Evolutionary conservation across 2,797 vertebrate species (phyloP).

Genomic region (Hephaestus fuliginosus): DNA sequence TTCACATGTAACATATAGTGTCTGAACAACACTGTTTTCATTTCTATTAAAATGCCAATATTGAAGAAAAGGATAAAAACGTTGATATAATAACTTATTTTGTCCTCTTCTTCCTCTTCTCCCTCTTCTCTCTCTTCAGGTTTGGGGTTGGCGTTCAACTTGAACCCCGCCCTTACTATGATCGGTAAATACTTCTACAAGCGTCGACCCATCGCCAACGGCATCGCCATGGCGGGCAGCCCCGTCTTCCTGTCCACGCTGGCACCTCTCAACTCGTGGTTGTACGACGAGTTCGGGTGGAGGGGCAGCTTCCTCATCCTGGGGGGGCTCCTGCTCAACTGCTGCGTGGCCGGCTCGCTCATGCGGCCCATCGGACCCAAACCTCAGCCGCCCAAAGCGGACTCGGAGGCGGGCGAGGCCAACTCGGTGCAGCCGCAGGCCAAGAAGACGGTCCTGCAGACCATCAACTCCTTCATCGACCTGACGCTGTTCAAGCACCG

Average conservation of each 20-base stretch:
- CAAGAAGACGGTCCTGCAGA: conserved; percentile 87
- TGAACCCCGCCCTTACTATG: conserved; percentile 98
- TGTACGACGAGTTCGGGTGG: conserved; percentile 94
- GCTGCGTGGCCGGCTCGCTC: conserved; percentile 95
- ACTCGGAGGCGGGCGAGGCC: conserved; percentile 2
- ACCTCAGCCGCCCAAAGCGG: conserved; percentile 66
- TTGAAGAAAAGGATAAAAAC: too few relatives aligned
- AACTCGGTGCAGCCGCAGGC: conserved; percentile 22
- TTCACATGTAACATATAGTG: too few relatives aligned
- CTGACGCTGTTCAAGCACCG: conserved; percentile 94
- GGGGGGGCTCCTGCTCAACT: conserved; percentile 93
- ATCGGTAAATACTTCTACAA: conserved; percentile 98
- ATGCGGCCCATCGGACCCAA: conserved; percentile 95
- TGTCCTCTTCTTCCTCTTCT: neutral
- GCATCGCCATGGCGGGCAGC: conserved; percentile 97
- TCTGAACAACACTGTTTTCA: too few relatives aligned
- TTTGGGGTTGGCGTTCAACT: conserved; percentile 95
- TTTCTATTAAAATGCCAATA: too few relatives aligned
- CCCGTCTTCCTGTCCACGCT: conserved; percentile 96
- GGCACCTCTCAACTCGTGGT: conserved; percentile 93
- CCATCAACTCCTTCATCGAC: conserved; percentile 93
- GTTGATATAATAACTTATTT: too few relatives aligned
- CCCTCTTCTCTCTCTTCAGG: conserved; percentile 78
- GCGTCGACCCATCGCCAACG: conserved; percentile 93
- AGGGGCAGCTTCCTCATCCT: conserved; percentile 97